Percentiles rank a stretch among this genome's conserved stretches.
phyloP scores from a whole-genome alignment of 2,888 invertebrate genomes.

The Dione vanillae region DNA sequence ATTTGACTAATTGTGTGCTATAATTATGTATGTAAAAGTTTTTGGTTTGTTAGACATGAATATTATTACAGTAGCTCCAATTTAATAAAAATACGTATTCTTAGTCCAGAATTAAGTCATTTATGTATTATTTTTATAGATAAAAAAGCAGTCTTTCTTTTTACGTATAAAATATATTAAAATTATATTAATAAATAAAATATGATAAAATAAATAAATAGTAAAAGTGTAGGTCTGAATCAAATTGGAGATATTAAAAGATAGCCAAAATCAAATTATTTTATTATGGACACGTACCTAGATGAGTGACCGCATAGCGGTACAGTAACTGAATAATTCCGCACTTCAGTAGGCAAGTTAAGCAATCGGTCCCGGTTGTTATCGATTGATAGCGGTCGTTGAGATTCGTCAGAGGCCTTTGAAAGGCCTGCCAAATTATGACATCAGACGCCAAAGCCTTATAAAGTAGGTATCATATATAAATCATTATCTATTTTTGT shows the following conservation, averaged over 20 bases:
- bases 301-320: slow-evolving; percentile 7
- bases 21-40: not conserved
- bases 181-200: too few species aligned
- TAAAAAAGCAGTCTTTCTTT: too few species aligned
- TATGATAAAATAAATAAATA: not conserved
- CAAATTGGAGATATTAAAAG: not conserved
- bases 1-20: not conserved
- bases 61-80: too few species aligned
- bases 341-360: slow-evolving; percentile 5
- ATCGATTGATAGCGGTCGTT: slow-evolving; percentile 6
- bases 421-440: not conserved
- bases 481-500: not conserved
- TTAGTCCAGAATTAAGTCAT: not conserved
- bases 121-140: too few species aligned
- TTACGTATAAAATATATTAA: too few species aligned
- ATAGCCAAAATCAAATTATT: not conserved
- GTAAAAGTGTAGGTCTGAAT: too few species aligned
- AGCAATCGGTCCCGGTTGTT: slow-evolving; percentile 2
- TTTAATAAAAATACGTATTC: not conserved
- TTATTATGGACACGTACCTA: not conserved
- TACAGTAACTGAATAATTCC: not conserved
- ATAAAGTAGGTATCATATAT: not conserved
- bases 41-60: not conserved
- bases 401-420: slow-evolving; percentile 7
- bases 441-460: not conserved